Percentiles rank a stretch among this genome's conserved stretches.
Conservation (phyloP, 2,888 invertebrate genomes). For the Platycnemis pennipes region DNA sequence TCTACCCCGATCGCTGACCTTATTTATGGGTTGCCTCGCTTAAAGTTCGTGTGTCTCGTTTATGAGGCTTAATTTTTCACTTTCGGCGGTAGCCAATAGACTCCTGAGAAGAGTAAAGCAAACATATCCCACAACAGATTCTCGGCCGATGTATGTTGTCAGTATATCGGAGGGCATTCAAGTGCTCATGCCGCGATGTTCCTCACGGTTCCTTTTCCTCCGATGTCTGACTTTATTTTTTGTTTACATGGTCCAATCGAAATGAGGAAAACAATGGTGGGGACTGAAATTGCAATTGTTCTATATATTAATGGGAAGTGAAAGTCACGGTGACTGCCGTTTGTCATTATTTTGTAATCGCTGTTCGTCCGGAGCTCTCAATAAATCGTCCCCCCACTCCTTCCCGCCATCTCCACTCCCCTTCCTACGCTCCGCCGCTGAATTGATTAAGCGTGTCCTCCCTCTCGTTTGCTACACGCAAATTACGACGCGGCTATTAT, state of each 20-base stretch:
- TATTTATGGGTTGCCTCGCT: background rate
- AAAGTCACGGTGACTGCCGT: background rate
- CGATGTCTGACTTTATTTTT: too few relatives aligned
- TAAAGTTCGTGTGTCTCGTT: background rate
- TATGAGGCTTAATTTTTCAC: background rate
- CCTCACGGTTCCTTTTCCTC: too few relatives aligned
- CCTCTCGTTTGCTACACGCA: background rate
- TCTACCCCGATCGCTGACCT: too few relatives aligned
- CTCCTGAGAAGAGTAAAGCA: too few relatives aligned
- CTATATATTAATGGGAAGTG: background rate
- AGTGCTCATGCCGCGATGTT: too few relatives aligned
- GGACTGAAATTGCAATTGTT: background rate
- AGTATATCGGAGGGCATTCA: too few relatives aligned
- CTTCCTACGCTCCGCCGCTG: background rate
- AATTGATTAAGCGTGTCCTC: constrained; percentile 42
- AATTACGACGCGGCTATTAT: constrained; percentile 40
- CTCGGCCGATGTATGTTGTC: too few relatives aligned
- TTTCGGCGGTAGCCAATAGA: background rate
- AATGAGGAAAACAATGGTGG: background rate
- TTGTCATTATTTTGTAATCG: constrained; percentile 45
- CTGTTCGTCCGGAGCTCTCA: background rate
- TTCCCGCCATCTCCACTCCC: background rate
- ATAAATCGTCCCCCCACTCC: background rate
- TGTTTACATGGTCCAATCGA: background rate
- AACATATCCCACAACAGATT: too few relatives aligned